Evolutionary conservation across 2,888 invertebrate species (phyloP).

Genomic region (Nephrotoma guestfalica): DNA sequence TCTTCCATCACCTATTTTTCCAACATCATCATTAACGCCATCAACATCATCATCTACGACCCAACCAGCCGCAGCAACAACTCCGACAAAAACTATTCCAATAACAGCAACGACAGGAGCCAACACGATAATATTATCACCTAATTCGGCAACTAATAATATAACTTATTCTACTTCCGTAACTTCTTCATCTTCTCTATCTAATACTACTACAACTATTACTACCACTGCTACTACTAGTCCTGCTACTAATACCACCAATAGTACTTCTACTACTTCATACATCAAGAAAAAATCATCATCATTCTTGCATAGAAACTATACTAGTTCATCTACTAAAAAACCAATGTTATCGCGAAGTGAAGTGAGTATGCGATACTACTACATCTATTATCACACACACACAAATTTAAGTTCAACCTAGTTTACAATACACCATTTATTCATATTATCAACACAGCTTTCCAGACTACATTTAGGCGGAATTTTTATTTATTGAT

Average conservation of each 20-base stretch:
- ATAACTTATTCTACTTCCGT: neutral
- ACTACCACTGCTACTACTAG: conserved; percentile 12
- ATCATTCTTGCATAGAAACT: conserved; percentile 25
- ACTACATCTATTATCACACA: neutral
- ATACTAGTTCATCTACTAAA: conserved; percentile 11
- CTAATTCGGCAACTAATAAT: conserved; percentile 1
- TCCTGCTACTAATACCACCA: conserved; percentile 8
- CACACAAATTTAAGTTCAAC: neutral
- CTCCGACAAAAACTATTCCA: conserved; percentile 11
- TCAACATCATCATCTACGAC: neutral
- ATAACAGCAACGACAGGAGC: conserved; percentile 7
- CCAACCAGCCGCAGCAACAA: conserved; percentile 9
- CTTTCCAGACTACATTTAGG: neutral
- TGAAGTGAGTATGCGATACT: conserved; percentile 33
- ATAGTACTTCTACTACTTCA: conserved; percentile 16
- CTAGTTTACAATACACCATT: neutral
- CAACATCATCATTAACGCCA: neutral
- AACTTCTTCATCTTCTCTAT: conserved; percentile 11
- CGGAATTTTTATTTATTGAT: neutral
- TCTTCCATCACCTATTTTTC: neutral
- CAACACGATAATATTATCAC: conserved; percentile 5
- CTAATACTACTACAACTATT: conserved; percentile 13
- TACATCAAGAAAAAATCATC: conserved; percentile 26
- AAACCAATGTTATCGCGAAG: conserved; percentile 30
- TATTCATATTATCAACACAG: neutral